Evolutionary conservation across 2,113 vertebrate genomes (phyloP), one percentile per base, ranked within the genome.

Genomic region (Pterocles gutturalis): DNA sequence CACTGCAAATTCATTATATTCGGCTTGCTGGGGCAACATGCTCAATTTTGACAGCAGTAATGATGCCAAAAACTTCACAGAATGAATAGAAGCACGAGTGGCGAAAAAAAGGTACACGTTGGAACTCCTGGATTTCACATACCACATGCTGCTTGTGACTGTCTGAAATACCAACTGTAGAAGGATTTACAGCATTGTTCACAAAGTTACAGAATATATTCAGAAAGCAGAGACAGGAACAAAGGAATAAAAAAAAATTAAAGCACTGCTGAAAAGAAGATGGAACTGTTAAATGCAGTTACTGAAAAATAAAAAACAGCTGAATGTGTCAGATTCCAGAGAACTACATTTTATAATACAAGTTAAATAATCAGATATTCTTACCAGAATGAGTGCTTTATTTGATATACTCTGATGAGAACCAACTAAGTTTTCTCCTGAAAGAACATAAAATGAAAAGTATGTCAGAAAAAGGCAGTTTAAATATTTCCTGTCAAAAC

Each of bases 361-460:
- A 69, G 45, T 90, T 72, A 87, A 94, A 82, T 79, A 83, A 87
- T 82, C 60, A 89, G 54, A 71, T 82, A 79, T 75, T 92, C 86
- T 96, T 95, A 97, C 90, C 80, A 79, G 77, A 24, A 96, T 33
- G 38, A 84, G 16, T 72, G 31, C 8, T 89, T 10, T 48, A 64
- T 69, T 78, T 83, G 57, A 77, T 87, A 24, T 46, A 69, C 26
- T 77, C 45, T 90, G 76, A 91, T 57, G 82, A 90, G 24, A 90
- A 51, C 8, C 21, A 82, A 36, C 18, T 19, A 69, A n/a, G 29
- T 84, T 92, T 92, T 75, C 69, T 89, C 78, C 96, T 96, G 65
- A 87, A 95, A 95, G 24, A 91, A 83, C 7, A 94, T 36, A 92
- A 96, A 93, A 87, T 58, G 28, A 87, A 66, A 84, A 62, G 19